Percentiles rank a stretch among this genome's conserved stretches.
phyloP scores from a whole-genome alignment of 2,113 vertebrate species.

The Macquaria australasica region DNA sequence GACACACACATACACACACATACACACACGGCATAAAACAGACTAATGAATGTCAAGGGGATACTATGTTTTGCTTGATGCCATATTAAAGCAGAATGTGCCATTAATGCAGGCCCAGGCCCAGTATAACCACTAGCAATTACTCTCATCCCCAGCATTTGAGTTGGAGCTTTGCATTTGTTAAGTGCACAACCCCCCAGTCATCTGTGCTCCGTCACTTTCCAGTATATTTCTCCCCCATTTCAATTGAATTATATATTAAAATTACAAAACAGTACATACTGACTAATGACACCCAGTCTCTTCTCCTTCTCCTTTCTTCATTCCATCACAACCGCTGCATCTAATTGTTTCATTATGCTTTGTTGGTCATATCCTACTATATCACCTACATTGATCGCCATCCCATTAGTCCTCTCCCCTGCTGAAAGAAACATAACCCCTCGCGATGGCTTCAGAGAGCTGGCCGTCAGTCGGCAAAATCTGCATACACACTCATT shows the following conservation, averaged over 20 bases:
- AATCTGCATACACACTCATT: constrained; percentile 46
- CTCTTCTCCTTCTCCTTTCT: background rate
- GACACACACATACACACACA: background rate
- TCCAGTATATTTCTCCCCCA: background rate
- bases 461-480: constrained; percentile 4
- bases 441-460: background rate
- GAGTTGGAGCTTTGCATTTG: constrained; percentile 44
- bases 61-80: constrained; percentile 56
- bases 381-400: constrained; percentile 8
- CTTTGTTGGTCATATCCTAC: constrained; percentile 13
- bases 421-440: constrained; percentile 23
- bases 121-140: constrained; percentile 46
- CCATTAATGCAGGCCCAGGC: constrained; percentile 49
- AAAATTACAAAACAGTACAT: constrained; percentile 14
- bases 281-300: background rate
- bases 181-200: background rate
- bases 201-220: constrained; percentile 31
- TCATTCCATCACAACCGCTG: background rate
- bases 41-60: constrained; percentile 68
- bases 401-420: constrained; percentile 22
- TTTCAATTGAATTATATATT: constrained; percentile 31
- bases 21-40: constrained; percentile 32
- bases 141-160: constrained; percentile 41
- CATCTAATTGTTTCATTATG: constrained; percentile 39
- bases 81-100: constrained; percentile 58